Evolutionary conservation across 2,113 vertebrate genomes (phyloP).

Genomic region (Tragulus kanchil): DNA sequence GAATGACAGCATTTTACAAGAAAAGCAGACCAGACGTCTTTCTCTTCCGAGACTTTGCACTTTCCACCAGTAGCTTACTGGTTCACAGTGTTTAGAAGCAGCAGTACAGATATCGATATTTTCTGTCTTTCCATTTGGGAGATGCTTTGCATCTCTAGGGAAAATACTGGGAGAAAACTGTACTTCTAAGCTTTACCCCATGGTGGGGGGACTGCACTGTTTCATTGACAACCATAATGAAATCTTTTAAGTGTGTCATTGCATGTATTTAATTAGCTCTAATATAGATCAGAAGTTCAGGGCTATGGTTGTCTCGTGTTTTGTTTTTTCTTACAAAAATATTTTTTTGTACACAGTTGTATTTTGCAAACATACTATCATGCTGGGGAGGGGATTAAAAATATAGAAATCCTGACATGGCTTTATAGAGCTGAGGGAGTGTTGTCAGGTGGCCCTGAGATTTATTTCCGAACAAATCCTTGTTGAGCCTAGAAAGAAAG

Average conservation of each 20-base stretch:
- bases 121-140: slow-evolving; percentile 58
- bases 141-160: slow-evolving; percentile 74
- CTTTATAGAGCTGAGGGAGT: slow-evolving; percentile 7
- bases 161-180: neutral
- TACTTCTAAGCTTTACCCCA: slow-evolving; percentile 63
- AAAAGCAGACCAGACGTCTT: slow-evolving; percentile 68
- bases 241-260: slow-evolving; percentile 61
- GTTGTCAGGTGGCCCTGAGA: slow-evolving; percentile 19
- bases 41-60: slow-evolving; percentile 74
- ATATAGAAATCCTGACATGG: slow-evolving; percentile 23
- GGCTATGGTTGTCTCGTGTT: slow-evolving; percentile 2
- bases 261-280: slow-evolving; percentile 34
- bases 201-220: slow-evolving; percentile 30
- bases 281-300: slow-evolving; percentile 66
- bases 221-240: slow-evolving; percentile 70
- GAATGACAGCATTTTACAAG: slow-evolving; percentile 48
- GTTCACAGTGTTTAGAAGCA: slow-evolving; percentile 62
- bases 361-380: slow-evolving; percentile 59
- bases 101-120: slow-evolving; percentile 65
- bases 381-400: neutral
- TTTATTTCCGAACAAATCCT: slow-evolving; percentile 49
- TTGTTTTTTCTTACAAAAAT: neutral
- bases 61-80: slow-evolving; percentile 59
- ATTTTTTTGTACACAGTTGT: slow-evolving; percentile 9
- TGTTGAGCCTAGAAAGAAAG: neutral